Base-by-base conservation (phyloP, 2,888 invertebrate genomes). In the Argyresthia albistria region DNA sequence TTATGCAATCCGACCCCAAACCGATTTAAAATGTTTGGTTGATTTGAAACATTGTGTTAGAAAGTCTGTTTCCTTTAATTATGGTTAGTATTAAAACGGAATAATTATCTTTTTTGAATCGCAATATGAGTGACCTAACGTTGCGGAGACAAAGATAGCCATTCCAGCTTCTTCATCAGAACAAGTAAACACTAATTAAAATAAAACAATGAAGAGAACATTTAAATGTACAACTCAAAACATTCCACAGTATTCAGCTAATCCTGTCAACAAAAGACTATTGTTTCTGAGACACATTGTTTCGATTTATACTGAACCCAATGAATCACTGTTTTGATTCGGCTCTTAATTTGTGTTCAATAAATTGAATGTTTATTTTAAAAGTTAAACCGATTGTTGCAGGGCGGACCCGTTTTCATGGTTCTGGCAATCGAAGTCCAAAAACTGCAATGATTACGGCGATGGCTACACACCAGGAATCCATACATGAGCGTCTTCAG, bases 381-480 rank as follows among this genome's bases (percentile, higher is more conserved):
- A 48, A 48, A 48, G 48, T 35, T n/a, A 47, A 35, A 47, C 35
- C 47, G 15, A 47, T 66, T 65, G 62, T 66, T 65, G 43, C 76
- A 86, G 86, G 73, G 66, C 70, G 80, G 81, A 71, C 78, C 77
- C 73, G 73, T 70, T 75, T 77, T 72, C 39, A 15, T 73, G 70
- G 72, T 73, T 69, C 70, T 65, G 69, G 62, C 63, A 67, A 70
- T 66, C 63, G 73, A 67, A 12, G 77, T 73, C 74, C 73, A 72
- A 72, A 65, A 63, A 70, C 73, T 83, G 88, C 84, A 71, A 88
- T 88, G 88, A 89, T 89, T 88, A 82, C 89, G 79, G 80, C 89
- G 72, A 88, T 89, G 86, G 88, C 88, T 60, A 86, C 88, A 57
- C 88, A 88, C 67, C 89, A 88, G 66, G 88, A 88, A 73, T 80